A percentile compares a stretch with the other conserved stretches of the same genome.
phyloP scores from a whole-genome alignment of 2,113 vertebrate species.

The Ochotona curzoniae region DNA sequence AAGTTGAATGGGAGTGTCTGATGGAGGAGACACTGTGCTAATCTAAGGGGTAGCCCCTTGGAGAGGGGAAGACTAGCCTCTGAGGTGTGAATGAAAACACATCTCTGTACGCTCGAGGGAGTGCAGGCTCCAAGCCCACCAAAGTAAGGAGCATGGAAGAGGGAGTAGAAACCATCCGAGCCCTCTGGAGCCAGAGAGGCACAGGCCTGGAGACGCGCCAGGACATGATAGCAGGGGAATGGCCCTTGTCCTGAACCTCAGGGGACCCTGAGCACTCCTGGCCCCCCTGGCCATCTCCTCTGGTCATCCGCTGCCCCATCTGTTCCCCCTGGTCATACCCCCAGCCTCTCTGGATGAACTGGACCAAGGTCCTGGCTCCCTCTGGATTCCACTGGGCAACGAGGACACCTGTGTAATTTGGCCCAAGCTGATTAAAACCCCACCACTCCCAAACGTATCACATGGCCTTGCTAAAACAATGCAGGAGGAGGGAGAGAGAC shows the following conservation, averaged over 20 bases:
- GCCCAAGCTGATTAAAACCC: not conserved
- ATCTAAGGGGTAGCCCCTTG: not conserved
- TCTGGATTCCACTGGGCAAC: not conserved
- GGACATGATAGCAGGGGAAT: not conserved
- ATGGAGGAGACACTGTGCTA: not conserved
- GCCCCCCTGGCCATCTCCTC: not conserved
- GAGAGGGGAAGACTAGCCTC: not conserved
- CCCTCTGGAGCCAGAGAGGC: not conserved
- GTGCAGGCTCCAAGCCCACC: not conserved
- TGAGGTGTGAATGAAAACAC: conserved; percentile 25
- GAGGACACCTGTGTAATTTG: not conserved
- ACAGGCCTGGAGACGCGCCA: not conserved
- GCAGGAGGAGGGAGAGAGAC: not conserved
- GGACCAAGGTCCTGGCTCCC: not conserved
- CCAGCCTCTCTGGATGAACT: not conserved
- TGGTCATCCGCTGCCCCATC: too few relatives aligned
- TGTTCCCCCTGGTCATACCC: not conserved
- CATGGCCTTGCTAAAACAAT: not conserved
- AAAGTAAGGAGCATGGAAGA: not conserved
- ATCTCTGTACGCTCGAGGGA: not conserved
- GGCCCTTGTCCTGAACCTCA: not conserved
- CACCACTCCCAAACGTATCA: not conserved
- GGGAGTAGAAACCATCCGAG: not conserved
- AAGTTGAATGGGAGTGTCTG: not conserved
- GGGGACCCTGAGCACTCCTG: not conserved